Evolutionary conservation across 2,888 invertebrate species (phyloP).

Genomic region (Andrena praecox): DNA sequence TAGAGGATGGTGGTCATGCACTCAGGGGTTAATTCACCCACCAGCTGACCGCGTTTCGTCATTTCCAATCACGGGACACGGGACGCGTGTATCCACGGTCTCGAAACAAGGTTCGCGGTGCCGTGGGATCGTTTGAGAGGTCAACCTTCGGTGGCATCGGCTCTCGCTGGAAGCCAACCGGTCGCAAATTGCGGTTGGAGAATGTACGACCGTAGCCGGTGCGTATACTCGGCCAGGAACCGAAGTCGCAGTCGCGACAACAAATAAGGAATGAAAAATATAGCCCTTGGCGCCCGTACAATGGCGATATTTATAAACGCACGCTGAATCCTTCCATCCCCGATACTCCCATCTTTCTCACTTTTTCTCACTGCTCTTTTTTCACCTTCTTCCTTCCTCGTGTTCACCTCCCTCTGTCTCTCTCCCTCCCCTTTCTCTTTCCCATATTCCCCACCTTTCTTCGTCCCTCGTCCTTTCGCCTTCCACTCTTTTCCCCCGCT

Average conservation of each 20-base stretch:
- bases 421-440: background rate
- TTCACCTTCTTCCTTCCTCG: background rate
- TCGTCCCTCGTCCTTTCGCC: background rate
- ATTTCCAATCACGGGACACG: constrained; percentile 25
- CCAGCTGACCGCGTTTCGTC: constrained; percentile 14
- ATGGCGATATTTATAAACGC: constrained; percentile 68
- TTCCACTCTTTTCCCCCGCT: background rate
- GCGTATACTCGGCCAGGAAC: constrained; percentile 41
- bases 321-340: constrained; percentile 54
- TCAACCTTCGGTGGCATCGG: constrained; percentile 51
- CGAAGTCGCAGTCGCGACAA: constrained; percentile 53
- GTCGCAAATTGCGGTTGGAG: constrained; percentile 64
- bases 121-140: constrained; percentile 57
- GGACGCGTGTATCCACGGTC: constrained; percentile 16
- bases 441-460: constrained; percentile 2
- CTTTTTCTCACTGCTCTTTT: constrained; percentile 11
- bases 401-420: background rate
- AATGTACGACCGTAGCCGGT: constrained; percentile 53
- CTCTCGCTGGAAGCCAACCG: constrained; percentile 50
- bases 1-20: background rate
- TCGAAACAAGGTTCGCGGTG: constrained; percentile 36
- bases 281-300: constrained; percentile 60
- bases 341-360: constrained; percentile 41
- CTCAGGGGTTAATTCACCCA: constrained; percentile 8
- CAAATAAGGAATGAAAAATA: constrained; percentile 72